phyloP scores from a whole-genome alignment of 2,797 vertebrate species.

The Lophius americanus region DNA sequence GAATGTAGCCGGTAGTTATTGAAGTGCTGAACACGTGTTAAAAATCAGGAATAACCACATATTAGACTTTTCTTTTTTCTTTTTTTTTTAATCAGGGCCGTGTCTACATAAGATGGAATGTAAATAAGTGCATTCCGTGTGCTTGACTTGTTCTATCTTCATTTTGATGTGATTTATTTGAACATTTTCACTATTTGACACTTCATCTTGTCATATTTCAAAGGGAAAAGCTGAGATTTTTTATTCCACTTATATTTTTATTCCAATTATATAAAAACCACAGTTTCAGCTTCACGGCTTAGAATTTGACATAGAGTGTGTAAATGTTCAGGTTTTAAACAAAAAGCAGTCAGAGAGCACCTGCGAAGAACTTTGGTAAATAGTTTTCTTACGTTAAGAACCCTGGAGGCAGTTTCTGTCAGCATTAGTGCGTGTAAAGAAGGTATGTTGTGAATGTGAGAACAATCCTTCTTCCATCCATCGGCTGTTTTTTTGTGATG shows the following conservation, averaged over 20 bases:
- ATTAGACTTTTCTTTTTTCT: not conserved
- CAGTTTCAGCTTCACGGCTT: not conserved
- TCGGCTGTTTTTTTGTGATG: too few species aligned
- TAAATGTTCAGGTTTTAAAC: too few species aligned
- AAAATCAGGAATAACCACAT: not conserved
- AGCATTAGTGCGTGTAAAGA: too few species aligned
- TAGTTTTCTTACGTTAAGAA: too few species aligned
- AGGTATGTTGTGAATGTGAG: too few species aligned
- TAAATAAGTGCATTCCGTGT: not conserved
- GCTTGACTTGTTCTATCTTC: not conserved
- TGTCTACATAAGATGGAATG: not conserved
- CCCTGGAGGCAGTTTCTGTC: too few species aligned
- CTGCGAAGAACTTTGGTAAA: too few species aligned
- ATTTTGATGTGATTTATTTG: not conserved
- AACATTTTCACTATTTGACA: not conserved
- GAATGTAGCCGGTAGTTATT: not conserved
- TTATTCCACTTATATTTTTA: too few species aligned
- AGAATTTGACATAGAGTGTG: not conserved
- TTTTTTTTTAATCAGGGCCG: not conserved
- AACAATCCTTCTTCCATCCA: too few species aligned
- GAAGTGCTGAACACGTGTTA: constrained; percentile 3
- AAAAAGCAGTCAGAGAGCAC: too few species aligned
- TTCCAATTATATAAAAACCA: not conserved
- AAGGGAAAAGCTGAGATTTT: not conserved
- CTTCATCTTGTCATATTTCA: not conserved